phyloP scores from a whole-genome alignment of 2,888 invertebrate genomes.

The Noctua comes region DNA sequence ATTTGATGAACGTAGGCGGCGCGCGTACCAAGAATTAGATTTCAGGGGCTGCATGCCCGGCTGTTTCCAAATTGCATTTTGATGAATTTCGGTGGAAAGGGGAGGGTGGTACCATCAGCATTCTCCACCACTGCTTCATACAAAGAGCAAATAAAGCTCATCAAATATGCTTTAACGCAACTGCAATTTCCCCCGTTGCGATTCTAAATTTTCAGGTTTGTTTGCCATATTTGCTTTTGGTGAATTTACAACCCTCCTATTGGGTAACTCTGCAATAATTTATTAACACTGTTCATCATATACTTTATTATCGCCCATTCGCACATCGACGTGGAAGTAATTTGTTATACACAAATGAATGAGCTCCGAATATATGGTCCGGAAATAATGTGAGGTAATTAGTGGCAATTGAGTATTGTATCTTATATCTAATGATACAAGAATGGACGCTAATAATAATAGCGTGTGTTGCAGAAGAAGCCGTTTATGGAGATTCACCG shows the following conservation, averaged over 20 bases:
- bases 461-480: constrained; percentile 44
- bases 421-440: constrained; percentile 58
- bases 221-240: neutral
- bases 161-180: neutral
- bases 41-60: constrained; percentile 6
- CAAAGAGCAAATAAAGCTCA: constrained; percentile 12
- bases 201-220: constrained; percentile 14
- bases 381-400: constrained; percentile 60
- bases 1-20: constrained; percentile 11
- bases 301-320: constrained; percentile 10
- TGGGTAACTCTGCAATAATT: neutral
- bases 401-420: constrained; percentile 54
- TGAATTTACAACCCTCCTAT: neutral
- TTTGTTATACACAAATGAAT: constrained; percentile 29
- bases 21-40: constrained; percentile 26
- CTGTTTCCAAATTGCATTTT: constrained; percentile 36
- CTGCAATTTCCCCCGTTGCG: constrained; percentile 3
- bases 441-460: constrained; percentile 48
- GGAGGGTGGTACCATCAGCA: neutral
- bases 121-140: neutral
- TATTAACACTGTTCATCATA: neutral
- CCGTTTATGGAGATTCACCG: constrained; percentile 61
- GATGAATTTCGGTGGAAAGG: constrained; percentile 28
- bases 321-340: constrained; percentile 26
- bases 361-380: constrained; percentile 47